phyloP scores from a whole-genome alignment of 2,113 vertebrate genomes.

The Nerophis ophidion region DNA sequence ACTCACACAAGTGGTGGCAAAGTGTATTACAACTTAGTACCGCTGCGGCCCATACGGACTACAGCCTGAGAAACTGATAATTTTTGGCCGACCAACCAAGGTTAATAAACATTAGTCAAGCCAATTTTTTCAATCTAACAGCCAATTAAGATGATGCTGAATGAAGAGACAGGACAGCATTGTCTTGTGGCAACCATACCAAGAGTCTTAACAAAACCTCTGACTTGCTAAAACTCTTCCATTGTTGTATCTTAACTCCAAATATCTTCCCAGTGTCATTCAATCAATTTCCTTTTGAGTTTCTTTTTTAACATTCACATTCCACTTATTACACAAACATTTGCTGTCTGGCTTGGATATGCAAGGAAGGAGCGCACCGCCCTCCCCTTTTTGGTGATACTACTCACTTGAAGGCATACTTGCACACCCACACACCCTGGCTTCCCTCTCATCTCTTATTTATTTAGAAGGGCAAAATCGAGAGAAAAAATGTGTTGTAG shows the following conservation, averaged over 20 bases:
- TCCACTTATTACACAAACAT: conserved; percentile 36
- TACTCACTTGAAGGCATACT: conserved; percentile 33
- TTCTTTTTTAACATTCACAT: conserved; percentile 26
- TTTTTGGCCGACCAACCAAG: too few relatives aligned
- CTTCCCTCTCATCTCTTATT: conserved; percentile 53
- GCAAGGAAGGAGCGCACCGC: conserved; percentile 4
- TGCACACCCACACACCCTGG: conserved; percentile 46
- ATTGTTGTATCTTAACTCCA: conserved; percentile 6
- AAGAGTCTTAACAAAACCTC: conserved; percentile 53
- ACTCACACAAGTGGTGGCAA: too few relatives aligned
- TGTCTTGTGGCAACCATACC: conserved; percentile 59
- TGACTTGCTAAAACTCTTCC: conserved; percentile 1
- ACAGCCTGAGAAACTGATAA: too few relatives aligned
- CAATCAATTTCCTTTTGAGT: conserved; percentile 38
- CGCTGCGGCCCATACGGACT: too few relatives aligned
- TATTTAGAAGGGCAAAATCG: conserved; percentile 53
- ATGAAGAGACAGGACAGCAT: conserved; percentile 67
- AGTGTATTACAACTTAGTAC: too few relatives aligned
- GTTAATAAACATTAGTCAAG: conserved; percentile 13
- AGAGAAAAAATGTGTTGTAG: conserved; percentile 40
- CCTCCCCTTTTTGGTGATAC: conserved; percentile 4
- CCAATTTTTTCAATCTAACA: conserved; percentile 73
- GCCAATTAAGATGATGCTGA: conserved; percentile 73
- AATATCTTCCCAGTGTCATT: conserved; percentile 22
- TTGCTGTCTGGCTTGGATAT: conserved; percentile 24